Conservation (phyloP, 2,113 vertebrate species). For the Paramormyrops kingsleyae region DNA sequence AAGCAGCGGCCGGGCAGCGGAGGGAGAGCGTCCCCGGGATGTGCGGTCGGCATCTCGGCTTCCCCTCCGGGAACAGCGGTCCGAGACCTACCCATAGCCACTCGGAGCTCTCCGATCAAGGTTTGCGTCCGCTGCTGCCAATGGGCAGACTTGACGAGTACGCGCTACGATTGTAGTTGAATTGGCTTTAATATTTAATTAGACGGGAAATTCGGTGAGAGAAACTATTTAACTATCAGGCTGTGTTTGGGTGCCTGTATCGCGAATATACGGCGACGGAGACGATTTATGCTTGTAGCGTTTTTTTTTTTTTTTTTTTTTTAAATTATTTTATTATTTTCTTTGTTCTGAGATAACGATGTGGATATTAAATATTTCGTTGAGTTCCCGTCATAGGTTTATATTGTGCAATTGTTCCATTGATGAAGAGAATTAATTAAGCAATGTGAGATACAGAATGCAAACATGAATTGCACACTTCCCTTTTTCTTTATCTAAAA, state of each 20-base stretch:
- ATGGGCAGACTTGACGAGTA: neutral
- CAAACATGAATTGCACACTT: neutral
- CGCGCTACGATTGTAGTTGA: neutral
- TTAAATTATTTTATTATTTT: neutral
- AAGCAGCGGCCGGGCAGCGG: constrained; percentile 75
- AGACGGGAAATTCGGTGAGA: neutral
- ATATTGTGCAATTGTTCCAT: neutral
- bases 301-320: neutral
- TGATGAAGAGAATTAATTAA: neutral
- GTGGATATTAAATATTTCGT: neutral
- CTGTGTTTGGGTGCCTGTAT: neutral
- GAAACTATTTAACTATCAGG: neutral
- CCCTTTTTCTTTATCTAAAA: neutral
- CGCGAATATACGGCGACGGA: neutral
- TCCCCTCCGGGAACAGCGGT: constrained; percentile 65
- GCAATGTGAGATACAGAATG: neutral
- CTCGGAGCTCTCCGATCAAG: constrained; percentile 73
- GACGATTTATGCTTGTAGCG: neutral
- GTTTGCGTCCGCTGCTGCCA: constrained; percentile 45
- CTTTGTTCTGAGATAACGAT: neutral
- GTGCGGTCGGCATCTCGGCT: constrained; percentile 55
- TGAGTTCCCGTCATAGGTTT: neutral
- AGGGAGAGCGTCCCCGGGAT: constrained; percentile 55
- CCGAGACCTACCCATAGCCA: constrained; percentile 68
- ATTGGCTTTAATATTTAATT: neutral